These are phyloP conservation scores for Simalia tracyae DNA, from an alignment of 2,797 vertebrate genomes.

Conservation along the genomic window DNA sequence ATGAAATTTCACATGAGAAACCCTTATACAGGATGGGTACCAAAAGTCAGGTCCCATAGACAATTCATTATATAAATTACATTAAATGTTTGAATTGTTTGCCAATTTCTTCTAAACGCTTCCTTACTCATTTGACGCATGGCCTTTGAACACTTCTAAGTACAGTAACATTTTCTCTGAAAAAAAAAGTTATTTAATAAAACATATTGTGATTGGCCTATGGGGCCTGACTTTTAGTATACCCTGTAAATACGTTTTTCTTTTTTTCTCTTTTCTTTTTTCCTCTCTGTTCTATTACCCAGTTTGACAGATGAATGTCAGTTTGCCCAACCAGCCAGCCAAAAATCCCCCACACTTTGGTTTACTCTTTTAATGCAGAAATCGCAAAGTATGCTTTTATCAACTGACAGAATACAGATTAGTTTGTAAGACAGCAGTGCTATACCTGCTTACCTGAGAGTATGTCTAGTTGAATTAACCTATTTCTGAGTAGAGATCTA, in stretches of 20 bases:
- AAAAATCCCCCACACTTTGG: not conserved
- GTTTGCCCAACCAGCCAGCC: not conserved
- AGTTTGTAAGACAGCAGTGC: not conserved
- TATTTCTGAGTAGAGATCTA: not conserved
- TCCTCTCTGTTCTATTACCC: not conserved
- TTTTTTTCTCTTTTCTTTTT: not conserved
- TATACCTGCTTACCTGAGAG: not conserved
- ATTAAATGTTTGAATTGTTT: not conserved
- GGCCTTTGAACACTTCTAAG: not conserved
- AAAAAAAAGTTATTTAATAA: not conserved
- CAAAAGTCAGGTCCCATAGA: not conserved
- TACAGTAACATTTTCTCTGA: not conserved
- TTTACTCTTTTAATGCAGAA: not conserved
- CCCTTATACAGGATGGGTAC: not conserved
- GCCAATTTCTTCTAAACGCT: not conserved
- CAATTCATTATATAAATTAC: not conserved
- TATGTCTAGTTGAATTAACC: not conserved
- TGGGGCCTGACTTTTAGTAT: not conserved
- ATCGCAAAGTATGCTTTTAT: not conserved
- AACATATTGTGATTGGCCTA: not conserved
- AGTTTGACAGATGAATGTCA: not conserved
- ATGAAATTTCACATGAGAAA: not conserved
- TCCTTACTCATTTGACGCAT: not conserved
- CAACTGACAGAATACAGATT: slow-evolving; percentile 14
- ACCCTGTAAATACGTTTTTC: not conserved